A percentile compares a stretch with the other conserved stretches of the same genome.
Conservation (phyloP, 2,113 vertebrate species). For the Ciconia stormi region DNA sequence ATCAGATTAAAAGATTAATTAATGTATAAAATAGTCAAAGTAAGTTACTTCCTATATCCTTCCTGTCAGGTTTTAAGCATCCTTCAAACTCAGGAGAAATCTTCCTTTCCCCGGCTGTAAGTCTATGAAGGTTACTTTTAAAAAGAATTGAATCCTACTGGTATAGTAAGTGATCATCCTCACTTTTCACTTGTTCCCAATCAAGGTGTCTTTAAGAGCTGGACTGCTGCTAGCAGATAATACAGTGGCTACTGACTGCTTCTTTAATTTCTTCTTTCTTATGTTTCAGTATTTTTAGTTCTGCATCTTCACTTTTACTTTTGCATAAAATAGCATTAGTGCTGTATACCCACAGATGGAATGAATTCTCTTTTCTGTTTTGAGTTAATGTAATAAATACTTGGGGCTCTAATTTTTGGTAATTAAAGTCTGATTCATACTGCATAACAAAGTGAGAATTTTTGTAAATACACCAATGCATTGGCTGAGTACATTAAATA, state of each 20-base stretch:
- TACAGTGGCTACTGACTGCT: background rate
- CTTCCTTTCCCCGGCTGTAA: background rate
- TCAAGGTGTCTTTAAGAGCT: background rate
- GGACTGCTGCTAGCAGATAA: background rate
- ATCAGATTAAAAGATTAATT: background rate
- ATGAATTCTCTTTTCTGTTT: background rate
- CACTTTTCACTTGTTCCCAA: background rate
- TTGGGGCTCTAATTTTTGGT: background rate
- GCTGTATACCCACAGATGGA: background rate
- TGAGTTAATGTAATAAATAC: background rate
- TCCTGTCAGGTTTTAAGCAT: background rate
- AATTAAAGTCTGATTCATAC: background rate
- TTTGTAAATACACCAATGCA: background rate
- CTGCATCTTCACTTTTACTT: background rate
- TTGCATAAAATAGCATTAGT: background rate
- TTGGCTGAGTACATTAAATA: background rate
- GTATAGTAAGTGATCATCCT: background rate
- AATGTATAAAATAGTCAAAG: background rate
- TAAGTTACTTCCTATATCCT: background rate
- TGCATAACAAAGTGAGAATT: background rate
- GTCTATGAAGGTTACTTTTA: background rate
- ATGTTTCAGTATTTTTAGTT: background rate
- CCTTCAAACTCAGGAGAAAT: background rate
- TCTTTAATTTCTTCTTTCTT: background rate
- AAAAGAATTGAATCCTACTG: background rate